A percentile compares a stretch with the other conserved stretches of the same genome.
phyloP scores from a whole-genome alignment of 2,888 invertebrate genomes.

The Adineta ricciae region DNA sequence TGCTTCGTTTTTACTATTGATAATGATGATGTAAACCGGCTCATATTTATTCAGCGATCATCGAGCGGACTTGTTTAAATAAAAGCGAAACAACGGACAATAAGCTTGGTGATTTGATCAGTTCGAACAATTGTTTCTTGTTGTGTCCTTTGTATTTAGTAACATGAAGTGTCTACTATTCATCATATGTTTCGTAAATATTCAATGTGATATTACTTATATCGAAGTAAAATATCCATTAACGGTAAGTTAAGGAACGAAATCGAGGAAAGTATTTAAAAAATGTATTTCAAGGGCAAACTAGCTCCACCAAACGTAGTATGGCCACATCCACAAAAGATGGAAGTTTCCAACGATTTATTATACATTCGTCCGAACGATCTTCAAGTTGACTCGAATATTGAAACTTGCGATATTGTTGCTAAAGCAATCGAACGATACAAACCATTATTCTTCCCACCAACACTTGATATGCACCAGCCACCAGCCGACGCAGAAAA shows the following conservation, averaged over 20 bases:
- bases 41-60: neutral
- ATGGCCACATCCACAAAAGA: conserved; percentile 30
- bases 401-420: conserved; percentile 28
- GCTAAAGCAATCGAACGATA: conserved; percentile 22
- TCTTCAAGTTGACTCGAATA: neutral
- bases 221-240: conserved; percentile 24
- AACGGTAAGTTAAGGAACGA: neutral
- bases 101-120: neutral
- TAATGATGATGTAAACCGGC: neutral
- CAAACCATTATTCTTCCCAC: conserved; percentile 30
- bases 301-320: conserved; percentile 11
- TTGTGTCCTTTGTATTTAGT: neutral
- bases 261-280: neutral
- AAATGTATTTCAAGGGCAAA: neutral
- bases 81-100: neutral
- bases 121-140: neutral
- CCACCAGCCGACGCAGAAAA: neutral
- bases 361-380: conserved; percentile 1
- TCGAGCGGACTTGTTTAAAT: neutral
- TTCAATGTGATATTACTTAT: neutral
- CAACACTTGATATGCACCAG: neutral
- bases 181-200: neutral
- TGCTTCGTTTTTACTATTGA: neutral
- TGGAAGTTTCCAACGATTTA: neutral
- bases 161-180: neutral